Evolutionary conservation across 2,113 vertebrate genomes (phyloP).

Genomic region (Tragelaphus imberbis): DNA sequence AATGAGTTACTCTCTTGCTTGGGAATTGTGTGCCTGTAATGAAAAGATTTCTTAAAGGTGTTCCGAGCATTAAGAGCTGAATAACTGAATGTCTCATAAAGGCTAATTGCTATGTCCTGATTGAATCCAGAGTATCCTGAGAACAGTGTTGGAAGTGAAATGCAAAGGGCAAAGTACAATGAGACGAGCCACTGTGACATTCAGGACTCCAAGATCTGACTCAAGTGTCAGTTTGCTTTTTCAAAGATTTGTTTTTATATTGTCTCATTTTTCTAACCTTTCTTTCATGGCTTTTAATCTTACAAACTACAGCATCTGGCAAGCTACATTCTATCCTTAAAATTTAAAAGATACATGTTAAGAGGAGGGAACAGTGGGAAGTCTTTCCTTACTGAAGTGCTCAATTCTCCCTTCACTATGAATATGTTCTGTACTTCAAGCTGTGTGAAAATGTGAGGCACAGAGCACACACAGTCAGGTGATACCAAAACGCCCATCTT

Average conservation of each 20-base stretch:
- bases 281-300: not conserved
- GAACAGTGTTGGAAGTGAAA: not conserved
- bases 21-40: not conserved
- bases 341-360: not conserved
- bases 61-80: slow-evolving; percentile 2
- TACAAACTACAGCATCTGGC: not conserved
- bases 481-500: not conserved
- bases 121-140: not conserved
- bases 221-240: not conserved
- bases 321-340: not conserved
- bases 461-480: not conserved
- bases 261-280: slow-evolving; percentile 3
- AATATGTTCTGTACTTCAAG: not conserved
- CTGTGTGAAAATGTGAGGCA: not conserved
- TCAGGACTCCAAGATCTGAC: not conserved
- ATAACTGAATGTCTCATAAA: slow-evolving; percentile 11
- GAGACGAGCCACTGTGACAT: not conserved
- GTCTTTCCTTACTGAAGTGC: not conserved
- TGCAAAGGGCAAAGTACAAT: not conserved
- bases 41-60: slow-evolving; percentile 40
- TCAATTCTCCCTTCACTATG: not conserved
- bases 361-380: not conserved
- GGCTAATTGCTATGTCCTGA: slow-evolving; percentile 20
- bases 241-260: not conserved
- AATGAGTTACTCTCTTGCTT: slow-evolving; percentile 29